These are phyloP conservation scores for Synergus umbraculus DNA, from an alignment of 2,888 invertebrate species.

Conservation along the genomic window DNA sequence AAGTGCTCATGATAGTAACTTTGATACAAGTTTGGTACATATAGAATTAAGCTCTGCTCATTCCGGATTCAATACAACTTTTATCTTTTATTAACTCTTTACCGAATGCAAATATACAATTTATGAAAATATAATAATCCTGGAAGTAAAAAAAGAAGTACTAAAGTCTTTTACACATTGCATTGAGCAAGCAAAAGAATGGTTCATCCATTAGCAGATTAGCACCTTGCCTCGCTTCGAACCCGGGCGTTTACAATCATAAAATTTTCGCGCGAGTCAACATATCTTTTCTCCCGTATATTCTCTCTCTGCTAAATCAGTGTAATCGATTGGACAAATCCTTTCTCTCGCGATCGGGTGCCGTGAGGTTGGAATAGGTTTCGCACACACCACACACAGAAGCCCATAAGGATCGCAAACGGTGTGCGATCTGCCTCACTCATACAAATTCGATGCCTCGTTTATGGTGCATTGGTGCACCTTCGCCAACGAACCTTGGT, in stretches of 20 bases:
- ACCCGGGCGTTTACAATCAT: conserved; percentile 21
- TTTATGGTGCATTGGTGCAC: conserved; percentile 33
- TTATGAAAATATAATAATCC: conserved; percentile 1
- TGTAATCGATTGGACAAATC: conserved; percentile 34
- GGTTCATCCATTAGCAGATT: conserved; percentile 16
- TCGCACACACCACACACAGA: conserved; percentile 8
- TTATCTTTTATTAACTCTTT: neutral
- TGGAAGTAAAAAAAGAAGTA: neutral
- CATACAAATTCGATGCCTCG: conserved; percentile 19
- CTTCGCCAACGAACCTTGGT: conserved; percentile 33
- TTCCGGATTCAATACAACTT: neutral
- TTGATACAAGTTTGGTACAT: neutral
- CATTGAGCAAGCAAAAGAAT: neutral
- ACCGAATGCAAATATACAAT: neutral
- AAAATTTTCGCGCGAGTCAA: conserved; percentile 36
- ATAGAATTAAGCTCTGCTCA: neutral
- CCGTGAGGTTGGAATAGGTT: conserved; percentile 16
- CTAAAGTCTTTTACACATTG: neutral
- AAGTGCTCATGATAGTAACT: neutral
- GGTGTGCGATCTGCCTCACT: conserved; percentile 18
- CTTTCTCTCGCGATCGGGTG: conserved; percentile 27
- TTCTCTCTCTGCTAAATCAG: conserved; percentile 25
- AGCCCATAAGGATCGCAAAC: conserved; percentile 8
- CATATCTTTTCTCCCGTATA: conserved; percentile 21
- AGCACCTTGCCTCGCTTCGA: conserved; percentile 18